Evolutionary conservation across 2,888 invertebrate genomes (phyloP), one percentile per base, ranked within the genome.

Genomic region (Megaustenia siamemsis): DNA sequence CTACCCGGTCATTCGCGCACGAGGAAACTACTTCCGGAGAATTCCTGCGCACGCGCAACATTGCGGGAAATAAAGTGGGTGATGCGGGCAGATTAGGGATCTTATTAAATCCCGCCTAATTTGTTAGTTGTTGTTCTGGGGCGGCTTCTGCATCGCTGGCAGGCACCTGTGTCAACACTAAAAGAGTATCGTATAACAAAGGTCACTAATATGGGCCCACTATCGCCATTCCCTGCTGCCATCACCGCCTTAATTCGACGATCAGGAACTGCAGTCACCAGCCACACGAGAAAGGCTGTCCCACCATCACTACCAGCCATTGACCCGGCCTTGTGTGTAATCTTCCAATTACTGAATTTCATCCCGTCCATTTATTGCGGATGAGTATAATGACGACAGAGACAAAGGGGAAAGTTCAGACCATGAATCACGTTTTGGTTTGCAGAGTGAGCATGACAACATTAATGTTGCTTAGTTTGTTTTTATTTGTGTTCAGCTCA

Each of bases 141-240:
- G 73, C 82, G 73, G 24, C 68, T 73, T 60, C 24, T 32, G 35
- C 68, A 28, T 40, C 38, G 43, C 60, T 82, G 28, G 3, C 24
- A 45, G 82, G 69, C 82, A 82, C 82, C 82, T 82, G 82, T 82
- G 82, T 82, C 75, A 82, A 82, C 82, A 82, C n/a, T 43, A 15
- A 76, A 76, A 76, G 66, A 45, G 82, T 45, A 60, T 66, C 71
- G 60, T 21, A 32, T 63, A 66, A 73, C 75, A 43, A 21, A 63
- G 28, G 82, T 60, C 56, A 71, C 15, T 21, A 35, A 71, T 28
- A 40, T 45, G 32, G 32, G 60, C 24, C 49, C 68, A 60, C 82
- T 73, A 82, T 82, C 73, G 73, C 43, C 68, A 73, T 56, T 56
- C 80, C 32, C 53, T 32, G 69, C 32, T 53, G 15, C 69, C 53